Evolutionary conservation across 2,113 vertebrate genomes (phyloP), one percentile per base, ranked within the genome.

Genomic region (Lucifuga dentata): DNA sequence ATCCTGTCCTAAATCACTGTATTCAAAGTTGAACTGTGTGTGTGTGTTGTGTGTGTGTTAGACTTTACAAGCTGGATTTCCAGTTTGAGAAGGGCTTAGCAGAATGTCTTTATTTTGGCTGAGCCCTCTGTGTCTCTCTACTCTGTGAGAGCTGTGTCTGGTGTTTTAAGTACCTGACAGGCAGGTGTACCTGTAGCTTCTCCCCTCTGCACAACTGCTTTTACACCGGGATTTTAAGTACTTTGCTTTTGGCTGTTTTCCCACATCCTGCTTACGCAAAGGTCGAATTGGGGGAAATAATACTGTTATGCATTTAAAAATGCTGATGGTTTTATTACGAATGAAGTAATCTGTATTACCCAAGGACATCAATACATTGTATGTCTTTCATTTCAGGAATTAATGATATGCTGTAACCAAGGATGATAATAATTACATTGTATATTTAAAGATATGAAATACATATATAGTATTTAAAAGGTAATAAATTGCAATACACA

Each of bases 161-260:
- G 63, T 63, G 50, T 81, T 72, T 78, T 68, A 78, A 69, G 58
- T 58, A 40, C 59, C 45, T 73, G 68, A 73, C 56, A 78, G 45
- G 13, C 35, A 46, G 11, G 41, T 63, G 71, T 63, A 78, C 68
- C 52, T 74, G 61, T 65, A 32, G 61, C 48, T 19, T 61, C 57
- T 59, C 13, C 9, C 21, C 20, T 61, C 17, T 35, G 13, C 20
- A 53, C 29, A 40, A 39, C 9, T 23, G 43, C 51, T 66, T 65
- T 61, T 38, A n/a, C 41, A 68, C 17, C 38, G 3, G 21, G 17
- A 60, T 71, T 71, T 68, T 52, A 60, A 61, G 44, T 41, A 26
- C 53, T 61, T 75, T 60, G 55, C 50, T 55, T 67, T 68, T 62
- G 44, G 56, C 48, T 64, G 45, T 39, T 77, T 80, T 46, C 45